A percentile compares a stretch with the other conserved stretches of the same genome.
These are phyloP conservation scores for Lontra canadensis DNA, from an alignment of 2,113 vertebrate genomes.

Conservation along the genomic window DNA sequence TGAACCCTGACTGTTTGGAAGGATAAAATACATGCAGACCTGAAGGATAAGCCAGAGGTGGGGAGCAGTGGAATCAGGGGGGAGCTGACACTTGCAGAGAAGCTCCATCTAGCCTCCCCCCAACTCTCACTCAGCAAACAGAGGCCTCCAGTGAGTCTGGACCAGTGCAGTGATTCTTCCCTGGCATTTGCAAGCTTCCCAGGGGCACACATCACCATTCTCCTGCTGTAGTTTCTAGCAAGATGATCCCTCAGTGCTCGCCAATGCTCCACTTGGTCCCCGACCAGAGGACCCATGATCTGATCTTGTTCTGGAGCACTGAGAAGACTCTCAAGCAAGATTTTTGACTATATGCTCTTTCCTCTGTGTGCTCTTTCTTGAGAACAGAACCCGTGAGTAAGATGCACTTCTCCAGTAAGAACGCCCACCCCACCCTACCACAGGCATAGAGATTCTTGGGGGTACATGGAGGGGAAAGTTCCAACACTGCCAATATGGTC, in stretches of 20 bases:
- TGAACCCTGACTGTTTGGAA: background rate
- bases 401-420: background rate
- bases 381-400: background rate
- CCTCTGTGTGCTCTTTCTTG: background rate
- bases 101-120: background rate
- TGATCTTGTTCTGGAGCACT: background rate
- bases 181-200: too few relatives aligned
- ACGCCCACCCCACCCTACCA: rapidly evolving
- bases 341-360: background rate
- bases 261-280: background rate
- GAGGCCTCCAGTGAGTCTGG: background rate
- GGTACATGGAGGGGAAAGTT: background rate
- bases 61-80: background rate
- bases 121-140: background rate
- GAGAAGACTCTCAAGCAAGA: background rate
- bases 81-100: background rate
- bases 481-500: background rate
- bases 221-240: background rate
- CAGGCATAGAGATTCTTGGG: background rate
- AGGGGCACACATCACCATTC: rapidly evolving
- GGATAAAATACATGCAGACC: background rate
- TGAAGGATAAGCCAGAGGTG: background rate
- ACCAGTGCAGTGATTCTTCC: rapidly evolving
- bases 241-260: background rate
- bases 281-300: background rate